Conservation (phyloP, 64 coral and sea anemone species). For the Exaiptasia diaphana region DNA sequence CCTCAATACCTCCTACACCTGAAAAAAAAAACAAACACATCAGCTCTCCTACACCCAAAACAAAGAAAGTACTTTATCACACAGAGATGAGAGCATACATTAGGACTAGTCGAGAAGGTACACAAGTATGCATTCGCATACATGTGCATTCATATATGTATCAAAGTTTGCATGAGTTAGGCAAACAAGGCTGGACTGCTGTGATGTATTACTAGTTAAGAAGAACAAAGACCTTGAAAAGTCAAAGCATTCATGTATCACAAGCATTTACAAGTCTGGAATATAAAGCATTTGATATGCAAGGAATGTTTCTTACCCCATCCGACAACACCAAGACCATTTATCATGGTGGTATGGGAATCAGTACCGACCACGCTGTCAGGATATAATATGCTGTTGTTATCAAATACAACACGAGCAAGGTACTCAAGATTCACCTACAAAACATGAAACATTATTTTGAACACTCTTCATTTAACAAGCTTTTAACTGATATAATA, state of each 20-base stretch:
- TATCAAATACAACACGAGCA: conserved; percentile 80
- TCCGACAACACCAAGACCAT: conserved; percentile 93
- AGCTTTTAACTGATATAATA: not conserved
- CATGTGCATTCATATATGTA: not conserved
- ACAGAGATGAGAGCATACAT: not conserved
- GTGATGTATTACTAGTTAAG: too few relatives aligned
- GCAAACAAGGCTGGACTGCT: too few relatives aligned
- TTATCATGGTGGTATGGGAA: conserved; percentile 98
- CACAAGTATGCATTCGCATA: not conserved
- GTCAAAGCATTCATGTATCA: not conserved
- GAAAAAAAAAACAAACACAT: not conserved
- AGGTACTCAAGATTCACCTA: conserved; percentile 94
- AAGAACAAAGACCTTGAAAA: not conserved
- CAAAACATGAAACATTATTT: not conserved
- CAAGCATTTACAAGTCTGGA: not conserved
- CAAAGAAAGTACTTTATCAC: not conserved
- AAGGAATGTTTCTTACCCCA: too few relatives aligned
- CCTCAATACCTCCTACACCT: conserved; percentile 99
- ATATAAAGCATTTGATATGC: too few relatives aligned
- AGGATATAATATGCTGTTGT: conserved; percentile 59
- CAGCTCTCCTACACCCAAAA: not conserved
- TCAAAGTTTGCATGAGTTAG: too few relatives aligned
- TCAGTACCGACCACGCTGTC: conserved; percentile 96
- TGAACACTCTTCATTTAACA: not conserved
- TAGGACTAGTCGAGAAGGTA: not conserved